These are phyloP conservation scores for Protonibea diacanthus DNA, from an alignment of 2,797 vertebrate genomes.

Conservation along the genomic window DNA sequence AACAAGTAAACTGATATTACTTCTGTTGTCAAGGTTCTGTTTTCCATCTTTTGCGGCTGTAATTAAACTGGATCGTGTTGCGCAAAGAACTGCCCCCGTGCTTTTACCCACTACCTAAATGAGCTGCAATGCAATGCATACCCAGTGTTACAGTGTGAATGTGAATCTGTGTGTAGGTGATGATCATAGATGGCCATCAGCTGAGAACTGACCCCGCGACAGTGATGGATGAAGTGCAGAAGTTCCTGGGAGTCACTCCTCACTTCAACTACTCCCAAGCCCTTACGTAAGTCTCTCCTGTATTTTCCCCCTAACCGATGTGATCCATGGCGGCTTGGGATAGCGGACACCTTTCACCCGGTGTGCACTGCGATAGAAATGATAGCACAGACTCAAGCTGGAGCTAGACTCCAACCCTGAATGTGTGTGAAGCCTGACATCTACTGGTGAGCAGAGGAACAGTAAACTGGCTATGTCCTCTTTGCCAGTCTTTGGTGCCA, in stretches of 20 bases:
- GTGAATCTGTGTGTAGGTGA: constrained; percentile 83
- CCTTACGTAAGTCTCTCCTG: constrained; percentile 89
- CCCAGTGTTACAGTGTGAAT: constrained; percentile 24
- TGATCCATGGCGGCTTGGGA: background rate
- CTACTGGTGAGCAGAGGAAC: constrained; percentile 62
- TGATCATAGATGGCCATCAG: constrained; percentile 98
- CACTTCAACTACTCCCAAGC: constrained; percentile 97
- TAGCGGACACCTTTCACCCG: constrained; percentile 11
- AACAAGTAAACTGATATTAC: background rate
- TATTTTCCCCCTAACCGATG: constrained; percentile 9
- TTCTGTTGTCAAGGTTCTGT: background rate
- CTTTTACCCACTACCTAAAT: background rate
- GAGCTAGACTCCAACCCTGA: constrained; percentile 4
- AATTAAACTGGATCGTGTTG: background rate
- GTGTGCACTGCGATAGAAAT: background rate
- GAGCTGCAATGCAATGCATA: background rate
- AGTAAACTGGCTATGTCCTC: background rate
- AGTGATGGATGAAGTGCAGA: constrained; percentile 97
- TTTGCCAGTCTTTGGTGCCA: constrained; percentile 14
- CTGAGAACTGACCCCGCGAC: constrained; percentile 93
- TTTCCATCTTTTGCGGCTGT: background rate
- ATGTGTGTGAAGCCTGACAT: constrained; percentile 70
- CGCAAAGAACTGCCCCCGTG: background rate
- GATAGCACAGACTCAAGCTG: constrained; percentile 1
- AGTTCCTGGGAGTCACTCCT: constrained; percentile 93